These are phyloP conservation scores for Spea multiplicata DNA, from an alignment of 2,113 vertebrate genomes.

Conservation along the genomic window DNA sequence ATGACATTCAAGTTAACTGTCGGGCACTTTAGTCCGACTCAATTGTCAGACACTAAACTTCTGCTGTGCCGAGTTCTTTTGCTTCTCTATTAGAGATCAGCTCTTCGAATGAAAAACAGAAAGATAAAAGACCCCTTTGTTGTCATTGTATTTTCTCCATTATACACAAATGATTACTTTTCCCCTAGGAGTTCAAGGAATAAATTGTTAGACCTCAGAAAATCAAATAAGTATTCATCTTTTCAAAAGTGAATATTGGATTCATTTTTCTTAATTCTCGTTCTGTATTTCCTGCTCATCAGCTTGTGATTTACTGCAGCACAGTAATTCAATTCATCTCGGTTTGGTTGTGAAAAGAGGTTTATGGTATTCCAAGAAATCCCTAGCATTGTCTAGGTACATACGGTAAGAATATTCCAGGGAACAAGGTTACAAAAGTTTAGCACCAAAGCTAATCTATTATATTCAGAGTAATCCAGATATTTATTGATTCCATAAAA, in stretches of 20 bases:
- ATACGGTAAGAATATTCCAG: background rate
- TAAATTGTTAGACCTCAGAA: background rate
- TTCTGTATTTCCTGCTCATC: background rate
- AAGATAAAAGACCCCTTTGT: constrained; percentile 1
- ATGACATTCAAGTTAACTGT: constrained; percentile 3
- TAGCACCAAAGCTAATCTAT: no score
- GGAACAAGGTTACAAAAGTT: no score
- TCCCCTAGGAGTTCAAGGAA: background rate
- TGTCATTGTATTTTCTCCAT: background rate
- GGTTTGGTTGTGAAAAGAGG: background rate
- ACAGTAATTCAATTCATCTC: background rate
- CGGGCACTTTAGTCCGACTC: background rate
- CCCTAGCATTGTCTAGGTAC: background rate
- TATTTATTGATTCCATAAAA: no score
- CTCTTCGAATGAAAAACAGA: background rate
- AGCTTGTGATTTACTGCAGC: background rate
- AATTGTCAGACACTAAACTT: constrained; percentile 17
- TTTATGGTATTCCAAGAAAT: background rate
- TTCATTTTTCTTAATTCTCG: background rate
- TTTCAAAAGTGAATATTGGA: background rate
- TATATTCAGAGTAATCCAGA: no score
- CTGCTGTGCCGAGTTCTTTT: background rate
- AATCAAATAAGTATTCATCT: background rate
- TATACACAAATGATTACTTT: constrained; percentile 3
- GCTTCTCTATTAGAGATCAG: background rate